phyloP scores from a whole-genome alignment of 2,888 invertebrate species.

The Eulithis prunata region DNA sequence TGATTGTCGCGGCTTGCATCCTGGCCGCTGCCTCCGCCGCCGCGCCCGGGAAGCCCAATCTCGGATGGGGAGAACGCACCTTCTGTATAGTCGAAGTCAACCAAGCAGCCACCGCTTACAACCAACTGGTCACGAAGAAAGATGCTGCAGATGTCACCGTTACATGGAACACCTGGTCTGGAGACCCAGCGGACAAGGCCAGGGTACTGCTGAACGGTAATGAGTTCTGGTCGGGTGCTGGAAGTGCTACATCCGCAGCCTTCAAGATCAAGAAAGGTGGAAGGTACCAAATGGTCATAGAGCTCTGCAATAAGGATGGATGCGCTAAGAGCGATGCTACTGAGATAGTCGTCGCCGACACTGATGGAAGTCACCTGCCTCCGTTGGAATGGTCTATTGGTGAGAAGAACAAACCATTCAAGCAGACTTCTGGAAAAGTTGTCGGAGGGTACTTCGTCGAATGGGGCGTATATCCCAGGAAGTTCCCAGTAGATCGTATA shows the following conservation, averaged over 20 bases:
- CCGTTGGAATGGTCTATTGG: slow-evolving; percentile 70
- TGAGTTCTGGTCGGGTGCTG: slow-evolving; percentile 71
- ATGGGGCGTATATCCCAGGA: slow-evolving; percentile 80
- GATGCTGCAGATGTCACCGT: slow-evolving; percentile 76
- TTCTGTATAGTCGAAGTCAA: slow-evolving; percentile 79
- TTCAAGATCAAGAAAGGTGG: slow-evolving; percentile 79
- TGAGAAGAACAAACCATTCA: slow-evolving; percentile 77
- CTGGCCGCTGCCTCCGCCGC: slow-evolving; percentile 55
- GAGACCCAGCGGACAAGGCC: slow-evolving; percentile 70
- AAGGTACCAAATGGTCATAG: slow-evolving; percentile 73
- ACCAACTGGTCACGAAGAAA: slow-evolving; percentile 71
- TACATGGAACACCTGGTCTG: slow-evolving; percentile 80
- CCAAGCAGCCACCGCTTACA: slow-evolving; percentile 79
- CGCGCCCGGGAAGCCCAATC: slow-evolving; percentile 72
- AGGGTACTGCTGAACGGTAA: slow-evolving; percentile 68
- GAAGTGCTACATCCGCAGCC: slow-evolving; percentile 66
- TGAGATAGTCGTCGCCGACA: slow-evolving; percentile 77
- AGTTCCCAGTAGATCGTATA: slow-evolving; percentile 74
- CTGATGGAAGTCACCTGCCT: slow-evolving; percentile 79
- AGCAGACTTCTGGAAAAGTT: slow-evolving; percentile 79
- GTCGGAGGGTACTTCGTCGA: slow-evolving; percentile 78
- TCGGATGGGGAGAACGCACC: slow-evolving; percentile 79
- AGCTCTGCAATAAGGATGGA: slow-evolving; percentile 75
- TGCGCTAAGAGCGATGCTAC: slow-evolving; percentile 72
- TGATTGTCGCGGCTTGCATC: slow-evolving; percentile 57